phyloP scores from a whole-genome alignment of 2,797 vertebrate species.

The Xiphorhynchus erythropygius region DNA sequence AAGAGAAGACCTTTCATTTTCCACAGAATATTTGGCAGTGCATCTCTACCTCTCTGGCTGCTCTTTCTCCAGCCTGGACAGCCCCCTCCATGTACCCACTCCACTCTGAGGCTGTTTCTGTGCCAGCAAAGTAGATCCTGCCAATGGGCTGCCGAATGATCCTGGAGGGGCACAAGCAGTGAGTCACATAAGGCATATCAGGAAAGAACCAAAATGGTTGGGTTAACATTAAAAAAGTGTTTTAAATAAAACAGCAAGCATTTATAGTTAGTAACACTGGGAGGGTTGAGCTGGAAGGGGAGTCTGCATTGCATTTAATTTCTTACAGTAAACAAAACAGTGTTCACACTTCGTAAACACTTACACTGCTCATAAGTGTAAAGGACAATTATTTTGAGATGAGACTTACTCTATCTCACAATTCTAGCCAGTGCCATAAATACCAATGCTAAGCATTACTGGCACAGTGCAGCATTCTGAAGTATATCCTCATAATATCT shows the following conservation, averaged over 20 bases:
- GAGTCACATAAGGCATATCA: not conserved
- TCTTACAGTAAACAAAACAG: not conserved
- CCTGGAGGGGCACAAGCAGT: slow-evolving; percentile 68
- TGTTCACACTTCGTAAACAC: not conserved
- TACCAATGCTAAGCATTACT: not conserved
- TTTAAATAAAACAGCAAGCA: not conserved
- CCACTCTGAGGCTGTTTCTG: slow-evolving; percentile 95
- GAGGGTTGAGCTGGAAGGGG: not conserved
- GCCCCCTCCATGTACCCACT: slow-evolving; percentile 99
- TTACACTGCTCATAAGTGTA: not conserved
- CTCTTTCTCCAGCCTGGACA: slow-evolving; percentile 93
- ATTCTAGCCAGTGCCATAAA: not conserved
- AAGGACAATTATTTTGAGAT: not conserved
- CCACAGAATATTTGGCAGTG: not conserved
- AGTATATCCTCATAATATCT: not conserved
- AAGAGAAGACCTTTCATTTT: not conserved
- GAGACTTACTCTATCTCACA: not conserved
- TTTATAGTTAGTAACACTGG: not conserved
- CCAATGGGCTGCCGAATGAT: slow-evolving; percentile 89
- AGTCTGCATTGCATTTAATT: not conserved
- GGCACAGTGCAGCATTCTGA: not conserved
- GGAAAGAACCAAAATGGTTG: not conserved
- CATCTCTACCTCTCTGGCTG: slow-evolving; percentile 88
- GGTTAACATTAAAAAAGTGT: not conserved
- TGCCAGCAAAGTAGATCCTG: slow-evolving; percentile 92